Evolutionary conservation across 2,888 invertebrate species (phyloP), one percentile per base, ranked within the genome.

Genomic region (Synergus laeviventris): DNA sequence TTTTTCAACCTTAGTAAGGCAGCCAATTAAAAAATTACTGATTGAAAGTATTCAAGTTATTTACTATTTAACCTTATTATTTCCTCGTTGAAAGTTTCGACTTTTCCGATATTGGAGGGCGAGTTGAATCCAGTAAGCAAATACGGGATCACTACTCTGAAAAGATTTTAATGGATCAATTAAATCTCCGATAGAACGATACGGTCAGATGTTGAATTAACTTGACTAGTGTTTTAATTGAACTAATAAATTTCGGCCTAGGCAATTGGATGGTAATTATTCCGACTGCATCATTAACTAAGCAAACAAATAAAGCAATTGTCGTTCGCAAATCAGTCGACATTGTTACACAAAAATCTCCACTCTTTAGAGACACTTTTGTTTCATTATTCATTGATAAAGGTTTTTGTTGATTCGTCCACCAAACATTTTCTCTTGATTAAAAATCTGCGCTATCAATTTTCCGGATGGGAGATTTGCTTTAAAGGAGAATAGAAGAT

Each of bases 161-260:
- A 56, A 21, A 56, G 56, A 21, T 56, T 56, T 56, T 21, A 56
- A 21, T 56, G 21, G 21, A 56, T 56, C 56, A 21, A 21, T 56
- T 56, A 56, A 56, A 56, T 21, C 5, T 21, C 12, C 56, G 18
- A 21, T 56, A 21, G 56, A 56, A 21, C 12, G 21, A 3, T 56
- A 21, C 21, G 21, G 21, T 56, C 56, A 56, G 21, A 21, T 56
- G 56, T 56, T 56, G 56, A 56, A 56, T 56, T 56, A 56, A 21
- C 56, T 56, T 56, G 21, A 56, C 12, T 56, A 2, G 21, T 56
- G 56, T 56, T 21, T 56, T 21, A 21, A 56, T 56, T 56, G 4
- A 4, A 21, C 21, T 11, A 21, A 21, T 56, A 56, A 56, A 56
- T 21, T 21, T 21, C 56, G 11, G 18, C 21, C 12, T 9, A 21